A percentile compares a stretch with the other conserved stretches of the same genome.
These are phyloP conservation scores for Naja naja DNA, from an alignment of 2,113 vertebrate genomes.

Conservation along the genomic window DNA sequence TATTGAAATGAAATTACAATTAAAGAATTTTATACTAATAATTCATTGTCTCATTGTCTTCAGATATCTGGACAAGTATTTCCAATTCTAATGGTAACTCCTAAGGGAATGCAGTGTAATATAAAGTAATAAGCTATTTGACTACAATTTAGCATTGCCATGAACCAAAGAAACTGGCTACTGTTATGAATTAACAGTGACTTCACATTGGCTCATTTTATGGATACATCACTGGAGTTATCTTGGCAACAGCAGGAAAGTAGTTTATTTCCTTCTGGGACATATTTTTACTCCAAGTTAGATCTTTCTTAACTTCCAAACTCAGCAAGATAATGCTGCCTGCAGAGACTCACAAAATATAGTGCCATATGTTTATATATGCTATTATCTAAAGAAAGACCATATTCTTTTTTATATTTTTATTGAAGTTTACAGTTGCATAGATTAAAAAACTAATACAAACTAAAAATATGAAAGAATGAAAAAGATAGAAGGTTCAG, in stretches of 20 bases:
- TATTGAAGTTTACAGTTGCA: neutral
- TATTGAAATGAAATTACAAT: conserved; percentile 16
- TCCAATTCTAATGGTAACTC: conserved; percentile 5
- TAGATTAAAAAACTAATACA: neutral
- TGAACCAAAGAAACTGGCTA: neutral
- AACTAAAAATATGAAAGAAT: neutral
- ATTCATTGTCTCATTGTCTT: neutral
- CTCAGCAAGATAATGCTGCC: neutral
- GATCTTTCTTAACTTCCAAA: neutral
- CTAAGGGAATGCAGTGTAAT: neutral
- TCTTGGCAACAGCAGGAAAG: neutral
- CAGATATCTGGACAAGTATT: neutral
- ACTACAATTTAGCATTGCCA: neutral
- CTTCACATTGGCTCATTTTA: neutral
- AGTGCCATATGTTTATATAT: neutral
- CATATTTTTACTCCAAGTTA: neutral
- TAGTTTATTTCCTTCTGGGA: neutral
- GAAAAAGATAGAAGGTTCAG: neutral
- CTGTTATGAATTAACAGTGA: neutral
- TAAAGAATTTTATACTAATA: neutral
- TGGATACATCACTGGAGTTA: neutral
- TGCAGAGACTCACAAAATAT: neutral
- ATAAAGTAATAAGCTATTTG: neutral
- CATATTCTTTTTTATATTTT: neutral
- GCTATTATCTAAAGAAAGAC: neutral